Percentiles rank a stretch among this genome's conserved stretches.
phyloP scores from a whole-genome alignment of 37 sponge, comb jelly and placozoan genomes.

The Chondrilla cf. caribensis region DNA sequence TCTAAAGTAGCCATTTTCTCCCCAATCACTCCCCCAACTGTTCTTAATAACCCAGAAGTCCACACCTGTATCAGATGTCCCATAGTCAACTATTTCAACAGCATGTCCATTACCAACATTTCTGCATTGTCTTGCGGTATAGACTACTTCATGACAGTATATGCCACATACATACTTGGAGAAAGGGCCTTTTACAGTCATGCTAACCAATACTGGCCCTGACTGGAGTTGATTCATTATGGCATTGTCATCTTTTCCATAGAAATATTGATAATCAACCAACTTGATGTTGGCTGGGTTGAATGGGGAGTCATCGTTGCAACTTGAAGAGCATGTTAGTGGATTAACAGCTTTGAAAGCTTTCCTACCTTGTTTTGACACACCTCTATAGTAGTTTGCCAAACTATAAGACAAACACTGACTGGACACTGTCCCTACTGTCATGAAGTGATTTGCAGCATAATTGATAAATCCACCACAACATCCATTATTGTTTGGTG shows the following conservation, averaged over 20 bases:
- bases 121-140: too few relatives aligned
- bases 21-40: conserved; percentile 21
- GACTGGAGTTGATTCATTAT: not conserved
- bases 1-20: conserved; percentile 16
- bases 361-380: not conserved
- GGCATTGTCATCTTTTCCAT: not conserved
- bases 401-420: too few relatives aligned
- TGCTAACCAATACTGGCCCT: conserved; percentile 7
- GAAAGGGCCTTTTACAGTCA: not conserved
- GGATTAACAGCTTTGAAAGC: not conserved
- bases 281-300: not conserved
- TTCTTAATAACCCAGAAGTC: conserved; percentile 27
- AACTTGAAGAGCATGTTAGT: not conserved
- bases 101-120: not conserved
- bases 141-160: not conserved
- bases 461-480: conserved; percentile 8
- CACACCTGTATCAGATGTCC: not conserved
- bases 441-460: conserved; percentile 7
- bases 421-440: not conserved
- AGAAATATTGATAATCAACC: not conserved
- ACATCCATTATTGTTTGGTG: not conserved
- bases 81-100: conserved; percentile 29
- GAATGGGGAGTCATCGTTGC: not conserved
- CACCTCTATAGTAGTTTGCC: too few relatives aligned
- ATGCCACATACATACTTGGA: not conserved